phyloP scores from a whole-genome alignment of 1,140 invertebrate species.

The Hylyphantes graminicola region DNA sequence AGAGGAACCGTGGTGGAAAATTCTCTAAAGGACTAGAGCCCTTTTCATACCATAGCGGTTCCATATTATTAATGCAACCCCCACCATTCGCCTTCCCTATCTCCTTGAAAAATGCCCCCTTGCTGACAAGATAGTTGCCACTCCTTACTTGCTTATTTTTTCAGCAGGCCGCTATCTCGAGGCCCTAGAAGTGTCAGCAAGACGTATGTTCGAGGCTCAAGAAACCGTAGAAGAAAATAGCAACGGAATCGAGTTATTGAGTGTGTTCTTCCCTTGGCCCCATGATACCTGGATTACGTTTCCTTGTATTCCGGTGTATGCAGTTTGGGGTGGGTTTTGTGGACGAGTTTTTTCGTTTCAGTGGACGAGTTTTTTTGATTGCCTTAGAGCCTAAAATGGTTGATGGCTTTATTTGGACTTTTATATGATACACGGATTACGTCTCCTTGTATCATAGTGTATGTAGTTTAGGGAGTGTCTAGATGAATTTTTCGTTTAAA shows the following conservation, averaged over 20 bases:
- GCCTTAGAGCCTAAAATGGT: too few species aligned
- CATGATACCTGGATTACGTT: constrained; percentile 43
- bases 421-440: too few species aligned
- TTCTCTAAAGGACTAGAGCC: too few species aligned
- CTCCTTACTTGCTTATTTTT: constrained; percentile 2
- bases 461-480: too few species aligned
- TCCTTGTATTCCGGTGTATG: background rate
- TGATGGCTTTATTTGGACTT: too few species aligned
- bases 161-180: constrained; percentile 1
- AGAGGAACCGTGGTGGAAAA: too few species aligned
- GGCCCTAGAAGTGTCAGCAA: constrained; percentile 37
- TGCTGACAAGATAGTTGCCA: constrained; percentile 49
- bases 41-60: background rate
- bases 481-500: too few species aligned
- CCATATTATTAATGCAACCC: constrained; percentile 50
- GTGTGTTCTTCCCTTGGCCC: constrained; percentile 45
- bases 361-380: too few species aligned
- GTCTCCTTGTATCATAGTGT: too few species aligned
- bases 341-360: background rate
- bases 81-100: constrained; percentile 6
- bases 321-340: too few species aligned
- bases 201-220: constrained; percentile 50
- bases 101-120: constrained; percentile 33
- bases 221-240: constrained; percentile 27
- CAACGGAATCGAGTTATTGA: constrained; percentile 42